Conservation (phyloP, 2,888 invertebrate species). For the Scotopteryx bipunctaria region DNA sequence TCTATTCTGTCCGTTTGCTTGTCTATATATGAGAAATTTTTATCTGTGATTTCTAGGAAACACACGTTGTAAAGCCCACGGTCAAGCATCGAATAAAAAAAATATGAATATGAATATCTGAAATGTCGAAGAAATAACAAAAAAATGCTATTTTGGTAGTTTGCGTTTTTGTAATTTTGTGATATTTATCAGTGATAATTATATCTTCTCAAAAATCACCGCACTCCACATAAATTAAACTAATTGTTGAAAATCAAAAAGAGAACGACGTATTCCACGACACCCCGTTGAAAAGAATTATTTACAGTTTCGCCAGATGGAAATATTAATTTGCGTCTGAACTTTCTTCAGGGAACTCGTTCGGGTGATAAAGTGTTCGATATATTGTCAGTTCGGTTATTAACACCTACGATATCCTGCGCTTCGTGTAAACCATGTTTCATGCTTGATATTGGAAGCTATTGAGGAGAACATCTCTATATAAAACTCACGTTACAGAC, state of each 20-base stretch:
- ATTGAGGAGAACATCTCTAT: too few relatives aligned
- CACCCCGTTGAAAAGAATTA: constrained; percentile 7
- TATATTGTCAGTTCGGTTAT: constrained; percentile 6
- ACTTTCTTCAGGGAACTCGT: constrained; percentile 4
- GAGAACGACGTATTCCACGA: constrained; percentile 1
- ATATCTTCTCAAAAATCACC: not conserved
- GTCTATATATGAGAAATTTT: too few relatives aligned
- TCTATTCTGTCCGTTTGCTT: too few relatives aligned
- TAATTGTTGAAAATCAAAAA: constrained; percentile 10
- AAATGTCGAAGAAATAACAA: too few relatives aligned
- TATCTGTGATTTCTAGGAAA: too few relatives aligned
- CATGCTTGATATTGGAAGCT: not conserved
- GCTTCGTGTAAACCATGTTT: not conserved
- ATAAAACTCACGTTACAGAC: too few relatives aligned
- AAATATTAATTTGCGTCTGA: constrained; percentile 2
- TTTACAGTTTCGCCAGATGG: constrained; percentile 16
- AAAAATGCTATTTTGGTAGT: too few relatives aligned
- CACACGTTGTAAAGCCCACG: too few relatives aligned
- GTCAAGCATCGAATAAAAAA: too few relatives aligned
- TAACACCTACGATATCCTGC: constrained; percentile 17
- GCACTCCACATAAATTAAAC: constrained; percentile 1
- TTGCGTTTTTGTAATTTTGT: too few relatives aligned
- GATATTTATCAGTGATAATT: too few relatives aligned
- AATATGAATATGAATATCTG: too few relatives aligned
- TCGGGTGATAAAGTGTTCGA: constrained; percentile 5